phyloP scores from a whole-genome alignment of 2,888 invertebrate genomes.

The Sisyra terminalis region DNA sequence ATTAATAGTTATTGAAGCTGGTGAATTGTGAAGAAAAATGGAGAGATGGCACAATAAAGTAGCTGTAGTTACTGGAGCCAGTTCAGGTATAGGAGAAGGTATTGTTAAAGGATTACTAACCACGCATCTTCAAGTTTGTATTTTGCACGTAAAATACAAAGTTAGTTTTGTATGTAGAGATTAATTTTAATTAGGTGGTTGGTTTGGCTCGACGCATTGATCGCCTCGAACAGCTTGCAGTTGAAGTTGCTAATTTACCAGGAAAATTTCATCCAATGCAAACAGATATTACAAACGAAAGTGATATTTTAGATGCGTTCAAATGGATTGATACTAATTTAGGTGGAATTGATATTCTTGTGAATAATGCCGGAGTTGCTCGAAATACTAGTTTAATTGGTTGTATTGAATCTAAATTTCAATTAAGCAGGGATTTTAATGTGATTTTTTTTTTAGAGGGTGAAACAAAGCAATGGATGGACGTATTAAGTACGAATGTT shows the following conservation, averaged over 20 bases:
- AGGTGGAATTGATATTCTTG: conserved; percentile 4
- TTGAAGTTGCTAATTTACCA: background rate
- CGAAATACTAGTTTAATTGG: background rate
- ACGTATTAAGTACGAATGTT: conserved; percentile 5
- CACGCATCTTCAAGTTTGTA: too few species aligned
- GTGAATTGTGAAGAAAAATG: too few species aligned
- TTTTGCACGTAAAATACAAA: too few species aligned
- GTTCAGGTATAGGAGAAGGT: too few species aligned
- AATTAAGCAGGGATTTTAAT: background rate
- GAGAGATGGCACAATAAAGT: too few species aligned
- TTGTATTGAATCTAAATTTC: background rate
- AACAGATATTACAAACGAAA: conserved; percentile 1
- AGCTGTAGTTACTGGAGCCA: too few species aligned
- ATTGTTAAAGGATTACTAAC: too few species aligned
- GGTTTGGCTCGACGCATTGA: conserved; percentile 3
- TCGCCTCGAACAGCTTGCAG: background rate
- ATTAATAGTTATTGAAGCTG: too few species aligned
- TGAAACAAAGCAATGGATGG: conserved; percentile 1
- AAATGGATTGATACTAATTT: background rate
- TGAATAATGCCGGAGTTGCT: conserved; percentile 4
- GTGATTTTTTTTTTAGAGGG: conserved; percentile 4
- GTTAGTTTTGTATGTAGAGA: too few species aligned
- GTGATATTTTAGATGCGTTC: conserved; percentile 1
- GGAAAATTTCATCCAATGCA: conserved; percentile 1
- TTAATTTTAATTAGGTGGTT: conserved; percentile 2